Base-by-base conservation (phyloP, 2,888 invertebrate genomes). In the Dicranocentrus wangi region DNA sequence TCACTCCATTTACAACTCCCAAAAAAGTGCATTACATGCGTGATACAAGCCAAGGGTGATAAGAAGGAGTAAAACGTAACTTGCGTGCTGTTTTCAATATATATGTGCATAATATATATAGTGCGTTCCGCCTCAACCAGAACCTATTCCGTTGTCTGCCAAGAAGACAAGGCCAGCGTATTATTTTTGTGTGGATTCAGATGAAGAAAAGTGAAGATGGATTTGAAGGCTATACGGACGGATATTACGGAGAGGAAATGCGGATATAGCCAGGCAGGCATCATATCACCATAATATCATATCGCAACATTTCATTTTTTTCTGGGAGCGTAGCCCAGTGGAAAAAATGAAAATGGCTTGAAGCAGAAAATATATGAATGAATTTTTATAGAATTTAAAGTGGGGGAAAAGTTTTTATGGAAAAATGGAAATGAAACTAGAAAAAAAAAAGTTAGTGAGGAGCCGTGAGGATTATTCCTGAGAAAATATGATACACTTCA, bases 151-250 rank as follows among this genome's bases (percentile, higher is more conserved):
- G 15, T 28, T 61, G 61, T 3, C 1, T 63, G 8, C 8, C 7
- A 63, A 10, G 10, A 8, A 8, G 39, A 7, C 32, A 63, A 63
- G 32, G 60, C 60, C 27, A 28, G n/a, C 19, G 19, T 21, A 55
- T 55, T 2, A 19, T 23, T 23, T 8, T 2, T 21, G 13, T 39
- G 39, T 13, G 19, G 8, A 39, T 23, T 17, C 15, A 25, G 53
- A 51, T 73, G 73, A 63, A 47, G 32, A 32, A 65, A 63, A 63
- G 73, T 43, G 66, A 65, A 58, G 65, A 75, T 75, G 39, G 42
- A 66, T 61, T 60, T 65, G 66, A 43, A 75, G 68, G 76, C 68
- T 68, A 21, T 19, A 15, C 5, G 10, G 23, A 23, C 21, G 55
- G 23, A 21, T 7, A 55, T 13, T 13, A 51, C 7, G 51, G 10